Conservation (phyloP, 2,113 vertebrate genomes). For the Trachemys scripta region DNA sequence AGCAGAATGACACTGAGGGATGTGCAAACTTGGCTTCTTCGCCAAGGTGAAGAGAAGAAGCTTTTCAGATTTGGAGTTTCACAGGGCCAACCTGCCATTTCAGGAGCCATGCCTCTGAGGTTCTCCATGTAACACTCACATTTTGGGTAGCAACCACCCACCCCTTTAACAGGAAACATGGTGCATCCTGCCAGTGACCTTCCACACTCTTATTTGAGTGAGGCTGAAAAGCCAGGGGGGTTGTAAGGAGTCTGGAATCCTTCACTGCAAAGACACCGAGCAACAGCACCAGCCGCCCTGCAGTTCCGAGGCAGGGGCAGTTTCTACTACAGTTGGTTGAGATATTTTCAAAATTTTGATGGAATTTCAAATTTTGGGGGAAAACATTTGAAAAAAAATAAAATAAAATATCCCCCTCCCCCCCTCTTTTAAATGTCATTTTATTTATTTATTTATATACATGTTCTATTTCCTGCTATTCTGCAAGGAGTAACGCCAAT, state of each 20-base stretch:
- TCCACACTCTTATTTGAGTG: neutral
- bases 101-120: neutral
- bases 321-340: neutral
- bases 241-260: neutral
- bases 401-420: neutral
- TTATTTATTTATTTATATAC: neutral
- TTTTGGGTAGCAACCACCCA: neutral
- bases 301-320: neutral
- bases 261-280: neutral
- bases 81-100: neutral
- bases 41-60: neutral
- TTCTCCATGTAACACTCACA: neutral
- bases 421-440: neutral
- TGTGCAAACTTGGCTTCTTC: neutral
- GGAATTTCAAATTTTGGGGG: neutral
- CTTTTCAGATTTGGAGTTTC: neutral
- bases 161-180: neutral
- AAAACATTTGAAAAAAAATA: neutral
- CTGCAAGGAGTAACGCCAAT: neutral
- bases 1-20: neutral
- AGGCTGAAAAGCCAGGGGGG: neutral
- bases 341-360: neutral
- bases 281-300: neutral
- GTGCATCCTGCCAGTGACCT: neutral
- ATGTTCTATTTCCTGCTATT: neutral